Base-by-base conservation (phyloP, 2,113 vertebrate genomes). In the Hiodon alosoides region DNA sequence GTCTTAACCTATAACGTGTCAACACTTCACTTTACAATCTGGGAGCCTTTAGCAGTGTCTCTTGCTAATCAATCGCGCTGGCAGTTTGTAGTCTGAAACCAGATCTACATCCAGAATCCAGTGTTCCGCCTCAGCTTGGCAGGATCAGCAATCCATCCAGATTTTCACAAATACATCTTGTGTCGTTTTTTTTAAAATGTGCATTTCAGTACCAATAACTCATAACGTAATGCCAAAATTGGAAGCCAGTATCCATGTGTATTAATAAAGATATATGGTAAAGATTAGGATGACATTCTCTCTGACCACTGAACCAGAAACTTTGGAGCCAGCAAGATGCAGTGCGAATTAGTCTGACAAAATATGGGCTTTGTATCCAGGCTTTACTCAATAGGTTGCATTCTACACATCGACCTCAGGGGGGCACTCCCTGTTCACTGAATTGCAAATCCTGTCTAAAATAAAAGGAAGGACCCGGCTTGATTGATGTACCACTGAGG, bases 81-180 rank as follows among this genome's bases (percentile, higher is more conserved):
- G 81, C 79, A 81, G 74, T 76, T 74, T 76, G 75, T 77, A 80
- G 81, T 82, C 81, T 81, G 76, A 82, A 82, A 78, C 75, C 74
- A 79, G 75, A 81, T 78, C 77, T 77, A 73, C 71, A 74, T 70
- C 79, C 82, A 73, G 64, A 77, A 79, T 82, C 79, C 72, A 76
- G 71, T 71, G 75, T 67, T 72, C 69, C 79, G 68, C 76, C 72
- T 76, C 46, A 53, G 67, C 66, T 82, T 78, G 76, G 81, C 79
- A 77, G 76, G 72, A 73, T 66, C 76, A n/a, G 7, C 51, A 71
- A 51, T 65, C 72, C 80, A 76, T 78, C 79, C 74, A 77, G 73
- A 79, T 84, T 79, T 79, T 81, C 79, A 55, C 78, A 81, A 76
- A 79, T 79, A 78, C 78, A 58, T 13, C 69, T 77, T 65, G 74